Evolutionary conservation across 1,140 invertebrate species (phyloP).

Genomic region (Pseudomyrmex flavicornis): DNA sequence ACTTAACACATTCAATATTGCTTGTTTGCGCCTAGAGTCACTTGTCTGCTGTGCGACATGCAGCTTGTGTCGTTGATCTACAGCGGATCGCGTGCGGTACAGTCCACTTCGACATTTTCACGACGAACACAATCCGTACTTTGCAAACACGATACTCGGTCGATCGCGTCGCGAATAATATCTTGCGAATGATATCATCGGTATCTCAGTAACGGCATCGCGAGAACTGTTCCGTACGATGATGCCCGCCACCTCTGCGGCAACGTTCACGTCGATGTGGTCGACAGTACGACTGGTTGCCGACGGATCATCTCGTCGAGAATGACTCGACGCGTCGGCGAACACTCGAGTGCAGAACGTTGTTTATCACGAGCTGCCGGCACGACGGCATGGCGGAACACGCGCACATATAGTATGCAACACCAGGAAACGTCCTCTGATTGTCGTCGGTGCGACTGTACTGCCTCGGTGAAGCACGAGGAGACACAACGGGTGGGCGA

Average conservation of each 20-base stretch:
- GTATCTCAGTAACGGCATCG: too few relatives aligned
- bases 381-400: slow-evolving; percentile 28
- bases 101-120: neutral
- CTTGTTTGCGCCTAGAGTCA: neutral
- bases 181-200: neutral
- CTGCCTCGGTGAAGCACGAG: slow-evolving; percentile 23
- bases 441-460: slow-evolving; percentile 26
- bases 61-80: neutral
- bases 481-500: slow-evolving; percentile 25
- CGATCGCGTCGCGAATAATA: too few relatives aligned
- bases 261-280: slow-evolving; percentile 20
- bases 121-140: neutral
- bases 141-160: neutral
- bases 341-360: neutral
- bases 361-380: slow-evolving; percentile 34
- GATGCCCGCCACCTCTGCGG: neutral
- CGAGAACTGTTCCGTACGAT: neutral
- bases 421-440: slow-evolving; percentile 32
- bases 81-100: neutral
- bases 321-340: neutral
- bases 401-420: neutral
- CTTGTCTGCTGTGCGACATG: neutral
- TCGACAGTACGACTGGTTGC: neutral
- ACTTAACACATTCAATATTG: neutral
- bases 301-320: slow-evolving; percentile 37